These are phyloP conservation scores for Halcyon badia DNA, from an alignment of 2,797 vertebrate genomes.

Conservation along the genomic window DNA sequence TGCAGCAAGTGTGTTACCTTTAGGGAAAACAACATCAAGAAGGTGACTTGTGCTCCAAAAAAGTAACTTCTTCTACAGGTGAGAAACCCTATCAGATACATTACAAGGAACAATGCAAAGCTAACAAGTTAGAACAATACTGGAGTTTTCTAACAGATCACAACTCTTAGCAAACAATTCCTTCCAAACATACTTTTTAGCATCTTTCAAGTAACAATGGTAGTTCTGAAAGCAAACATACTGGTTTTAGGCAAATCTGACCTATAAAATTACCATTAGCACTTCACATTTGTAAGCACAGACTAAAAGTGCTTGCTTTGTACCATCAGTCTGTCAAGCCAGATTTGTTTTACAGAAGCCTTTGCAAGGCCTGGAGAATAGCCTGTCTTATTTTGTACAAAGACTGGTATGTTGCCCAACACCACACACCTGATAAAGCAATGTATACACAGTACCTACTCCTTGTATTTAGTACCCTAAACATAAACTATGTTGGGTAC, in stretches of 20 bases:
- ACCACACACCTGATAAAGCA: neutral
- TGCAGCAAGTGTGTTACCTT: neutral
- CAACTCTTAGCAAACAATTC: neutral
- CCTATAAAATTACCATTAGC: neutral
- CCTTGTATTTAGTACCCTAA: neutral
- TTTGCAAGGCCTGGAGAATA: neutral
- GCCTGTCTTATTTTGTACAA: neutral
- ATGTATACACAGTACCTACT: accelerated
- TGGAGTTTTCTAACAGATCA: neutral
- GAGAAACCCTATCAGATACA: neutral
- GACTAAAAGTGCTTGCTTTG: neutral
- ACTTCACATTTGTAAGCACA: neutral
- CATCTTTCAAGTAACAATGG: neutral
- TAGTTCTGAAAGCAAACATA: neutral
- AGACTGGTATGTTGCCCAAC: accelerated
- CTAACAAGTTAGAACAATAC: neutral
- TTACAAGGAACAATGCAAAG: neutral
- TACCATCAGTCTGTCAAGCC: neutral
- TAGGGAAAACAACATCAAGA: neutral
- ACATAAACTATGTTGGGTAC: no score
- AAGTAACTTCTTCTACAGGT: neutral
- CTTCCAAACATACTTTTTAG: neutral
- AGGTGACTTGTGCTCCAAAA: neutral
- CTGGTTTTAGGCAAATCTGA: neutral
- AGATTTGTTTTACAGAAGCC: neutral